These are phyloP conservation scores for Drosophila pachea DNA, from an alignment of 1,140 invertebrate species.

Conservation along the genomic window DNA sequence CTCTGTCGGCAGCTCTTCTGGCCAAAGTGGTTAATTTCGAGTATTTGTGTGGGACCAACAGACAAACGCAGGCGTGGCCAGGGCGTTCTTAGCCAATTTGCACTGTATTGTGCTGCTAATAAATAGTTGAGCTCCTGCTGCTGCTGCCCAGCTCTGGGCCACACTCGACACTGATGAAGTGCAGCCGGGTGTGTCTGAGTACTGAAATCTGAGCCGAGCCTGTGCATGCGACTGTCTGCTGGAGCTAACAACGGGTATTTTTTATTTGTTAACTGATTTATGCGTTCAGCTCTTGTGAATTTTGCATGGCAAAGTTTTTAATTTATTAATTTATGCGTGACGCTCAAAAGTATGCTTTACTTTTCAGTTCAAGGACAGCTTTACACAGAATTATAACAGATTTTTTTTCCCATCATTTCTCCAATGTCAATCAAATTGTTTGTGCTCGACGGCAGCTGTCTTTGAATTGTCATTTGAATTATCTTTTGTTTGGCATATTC, in stretches of 20 bases:
- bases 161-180: conserved; percentile 38
- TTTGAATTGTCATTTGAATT: background rate
- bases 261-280: conserved; percentile 24
- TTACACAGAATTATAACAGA: background rate
- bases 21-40: conserved; percentile 58
- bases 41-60: conserved; percentile 34
- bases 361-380: background rate
- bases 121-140: conserved; percentile 52
- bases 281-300: conserved; percentile 8
- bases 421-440: background rate
- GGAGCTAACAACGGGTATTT: background rate
- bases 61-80: conserved; percentile 14
- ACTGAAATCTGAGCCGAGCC: background rate
- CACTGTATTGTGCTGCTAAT: conserved; percentile 63
- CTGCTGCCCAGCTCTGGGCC: conserved; percentile 5
- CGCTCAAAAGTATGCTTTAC: background rate
- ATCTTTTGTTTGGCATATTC: background rate
- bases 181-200: conserved; percentile 27
- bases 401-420: no score
- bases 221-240: conserved; percentile 1
- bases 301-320: conserved; percentile 1
- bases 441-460: background rate
- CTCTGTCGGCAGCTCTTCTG: conserved; percentile 8
- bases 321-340: conserved; percentile 10
- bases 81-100: conserved; percentile 60